These are phyloP conservation scores for Torymus texanus DNA, from an alignment of 2,888 invertebrate genomes.

Conservation along the genomic window DNA sequence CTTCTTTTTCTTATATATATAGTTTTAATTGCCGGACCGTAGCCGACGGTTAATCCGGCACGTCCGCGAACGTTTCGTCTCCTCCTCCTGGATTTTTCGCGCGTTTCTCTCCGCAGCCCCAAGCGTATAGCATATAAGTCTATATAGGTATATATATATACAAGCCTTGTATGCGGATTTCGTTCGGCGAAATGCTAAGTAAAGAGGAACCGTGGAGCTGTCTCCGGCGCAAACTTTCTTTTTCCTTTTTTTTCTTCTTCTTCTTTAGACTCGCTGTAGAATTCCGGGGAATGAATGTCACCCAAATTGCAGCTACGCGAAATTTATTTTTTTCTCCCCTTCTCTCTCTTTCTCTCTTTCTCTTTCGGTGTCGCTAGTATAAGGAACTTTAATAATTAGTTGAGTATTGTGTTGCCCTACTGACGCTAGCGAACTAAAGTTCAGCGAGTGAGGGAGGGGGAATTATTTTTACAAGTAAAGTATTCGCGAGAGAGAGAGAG, in stretches of 20 bases:
- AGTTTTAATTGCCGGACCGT: slow-evolving; percentile 24
- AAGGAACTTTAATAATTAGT: slow-evolving; percentile 27
- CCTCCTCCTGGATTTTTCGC: slow-evolving; percentile 1
- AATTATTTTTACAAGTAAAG: slow-evolving; percentile 18
- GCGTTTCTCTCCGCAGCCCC: too few species aligned
- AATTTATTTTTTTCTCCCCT: too few species aligned
- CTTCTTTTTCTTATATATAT: slow-evolving; percentile 3
- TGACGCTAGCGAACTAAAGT: neutral
- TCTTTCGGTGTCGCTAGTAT: too few species aligned
- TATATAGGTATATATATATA: too few species aligned
- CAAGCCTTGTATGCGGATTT: neutral
- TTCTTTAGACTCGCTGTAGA: too few species aligned
- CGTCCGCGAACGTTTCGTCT: neutral
- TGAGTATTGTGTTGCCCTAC: too few species aligned
- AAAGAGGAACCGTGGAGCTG: neutral
- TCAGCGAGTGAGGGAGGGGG: neutral
- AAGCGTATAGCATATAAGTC: too few species aligned
- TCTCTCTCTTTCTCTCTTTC: too few species aligned
- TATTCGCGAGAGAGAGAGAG: neutral
- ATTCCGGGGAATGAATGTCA: too few species aligned
- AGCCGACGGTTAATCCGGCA: slow-evolving; percentile 3
- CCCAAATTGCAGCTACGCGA: too few species aligned
- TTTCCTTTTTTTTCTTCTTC: too few species aligned
- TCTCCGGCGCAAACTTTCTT: too few species aligned
- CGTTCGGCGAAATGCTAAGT: slow-evolving; percentile 7